These are phyloP conservation scores for Urocyon cinereoargenteus DNA, from an alignment of 2,797 vertebrate species.

Conservation along the genomic window DNA sequence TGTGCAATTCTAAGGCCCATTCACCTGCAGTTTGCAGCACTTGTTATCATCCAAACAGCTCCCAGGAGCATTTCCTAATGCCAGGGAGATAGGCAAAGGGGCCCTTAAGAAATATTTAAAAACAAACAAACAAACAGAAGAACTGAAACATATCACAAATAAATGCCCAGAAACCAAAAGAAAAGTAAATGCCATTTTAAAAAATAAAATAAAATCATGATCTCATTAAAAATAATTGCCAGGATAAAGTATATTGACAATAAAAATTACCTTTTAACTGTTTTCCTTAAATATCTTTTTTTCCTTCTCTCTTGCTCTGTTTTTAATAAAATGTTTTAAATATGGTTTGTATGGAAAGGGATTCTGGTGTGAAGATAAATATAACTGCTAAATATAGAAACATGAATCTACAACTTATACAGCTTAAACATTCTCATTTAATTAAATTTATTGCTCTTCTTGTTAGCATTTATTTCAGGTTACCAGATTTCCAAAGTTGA, in stretches of 20 bases:
- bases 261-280: not conserved
- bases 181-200: constrained; percentile 43
- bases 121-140: not conserved
- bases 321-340: constrained; percentile 44
- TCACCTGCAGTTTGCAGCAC: constrained; percentile 74
- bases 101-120: constrained; percentile 62
- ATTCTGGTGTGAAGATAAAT: constrained; percentile 44
- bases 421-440: constrained; percentile 47
- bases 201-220: constrained; percentile 53
- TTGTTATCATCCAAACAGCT: constrained; percentile 77
- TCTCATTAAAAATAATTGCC: constrained; percentile 67
- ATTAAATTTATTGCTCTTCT: constrained; percentile 50
- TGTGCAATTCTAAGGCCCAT: constrained; percentile 72
- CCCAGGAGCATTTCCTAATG: constrained; percentile 74
- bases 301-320: not conserved
- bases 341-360: not conserved
- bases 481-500: constrained; percentile 16
- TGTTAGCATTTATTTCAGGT: constrained; percentile 60
- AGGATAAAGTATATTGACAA: constrained; percentile 46
- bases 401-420: not conserved
- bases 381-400: not conserved
- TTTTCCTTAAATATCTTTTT: constrained; percentile 9
- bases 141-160: constrained; percentile 44
- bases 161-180: constrained; percentile 46
- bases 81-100: constrained; percentile 66